Evolutionary conservation across 2,888 invertebrate genomes (phyloP), one percentile per base, ranked within the genome.

Genomic region (Andrena haemorrhoa): DNA sequence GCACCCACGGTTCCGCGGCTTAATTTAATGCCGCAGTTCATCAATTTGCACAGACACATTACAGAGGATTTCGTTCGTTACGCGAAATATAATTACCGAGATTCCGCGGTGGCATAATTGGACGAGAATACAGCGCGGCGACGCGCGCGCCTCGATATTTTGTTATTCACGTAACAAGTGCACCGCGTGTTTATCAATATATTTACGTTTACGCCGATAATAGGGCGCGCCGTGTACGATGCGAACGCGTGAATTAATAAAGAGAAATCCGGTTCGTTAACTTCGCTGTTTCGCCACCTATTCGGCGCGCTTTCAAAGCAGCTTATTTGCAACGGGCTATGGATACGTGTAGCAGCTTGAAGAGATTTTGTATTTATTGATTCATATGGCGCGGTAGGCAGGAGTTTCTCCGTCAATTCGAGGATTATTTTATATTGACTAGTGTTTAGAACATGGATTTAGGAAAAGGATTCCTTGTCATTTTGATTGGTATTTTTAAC

Each of bases 11-110:
- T 73, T 77, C 77, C 71, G 80, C 71, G 79, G 83, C 68, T 77
- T 87, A 82, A 88, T 86, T 87, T 83, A 86, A 87, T 83, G 69
- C 84, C 74, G 72, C 78, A 79, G 61, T 83, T 72, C 78, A 75
- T 81, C 88, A 81, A 86, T 86, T 86, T 82, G 78, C 75, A 65
- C 79, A 74, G 78, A 79, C 76, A 75, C 82, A 72, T 87, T 88
- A 86, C 88, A 72, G 80, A 66, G 86, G 81, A 81, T 88, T 88
- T 79, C 86, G 83, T 86, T 88, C 88, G 77, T 88, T 88, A 88
- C 81, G 79, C 86, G 66, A 88, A 87, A 87, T 81, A 86, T 82
- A 83, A 87, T 87, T 88, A 88, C 79, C 70, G 88, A 81, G 86
- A 86, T 86, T 83, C 83, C 76, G 86, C 70, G 79, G 80, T 68